Evolutionary conservation across 1,140 invertebrate genomes (phyloP), one percentile per base, ranked within the genome.

Genomic region (Zaprionus kolodkinae): DNA sequence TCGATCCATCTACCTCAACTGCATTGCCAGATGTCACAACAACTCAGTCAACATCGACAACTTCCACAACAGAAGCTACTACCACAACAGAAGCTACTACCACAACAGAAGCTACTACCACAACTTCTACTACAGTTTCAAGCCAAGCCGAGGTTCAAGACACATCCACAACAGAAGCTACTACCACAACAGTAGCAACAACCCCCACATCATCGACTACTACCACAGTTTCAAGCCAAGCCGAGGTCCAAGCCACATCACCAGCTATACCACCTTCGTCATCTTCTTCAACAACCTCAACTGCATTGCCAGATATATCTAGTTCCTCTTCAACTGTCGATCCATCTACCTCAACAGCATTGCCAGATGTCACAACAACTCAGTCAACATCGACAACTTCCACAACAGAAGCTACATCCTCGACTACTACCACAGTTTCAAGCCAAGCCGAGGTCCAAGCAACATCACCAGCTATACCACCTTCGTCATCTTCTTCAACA

Each of bases 361-460:
- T n/a, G n/a, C n/a, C n/a, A n/a, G n/a, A n/a, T n/a, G n/a, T n/a
- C n/a, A n/a, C n/a, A n/a, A 30, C 27, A 30, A 30, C 27, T 30
- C 1, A 40, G 27, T 4, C 27, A 30, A 30, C 52, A 10, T 40
- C 55, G 15, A 21, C 10, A 1, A 12, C 54, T 4, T 1, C 35
- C 9, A 52, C 63, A 45, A 21, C 27, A 6, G 35, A 38, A 11
- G 10, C 60, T 0, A 48, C 59, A 27, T 1, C 21, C 21, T 30
- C 52, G 7, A 55, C 50, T 3, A 33, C 63, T 45, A 43, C 60
- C 27, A 50, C 27, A 27, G n/a, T n/a, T n/a, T n/a, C n/a, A n/a
- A n/a, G n/a, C n/a, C n/a, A n/a, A n/a, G 17, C 21, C 15, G 21
- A 30, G 45, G 38, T 13, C 36, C 12, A 11, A 11, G 2, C 36